These are phyloP conservation scores for Leptodactylus fallax DNA, from an alignment of 2,797 vertebrate genomes.

Conservation along the genomic window DNA sequence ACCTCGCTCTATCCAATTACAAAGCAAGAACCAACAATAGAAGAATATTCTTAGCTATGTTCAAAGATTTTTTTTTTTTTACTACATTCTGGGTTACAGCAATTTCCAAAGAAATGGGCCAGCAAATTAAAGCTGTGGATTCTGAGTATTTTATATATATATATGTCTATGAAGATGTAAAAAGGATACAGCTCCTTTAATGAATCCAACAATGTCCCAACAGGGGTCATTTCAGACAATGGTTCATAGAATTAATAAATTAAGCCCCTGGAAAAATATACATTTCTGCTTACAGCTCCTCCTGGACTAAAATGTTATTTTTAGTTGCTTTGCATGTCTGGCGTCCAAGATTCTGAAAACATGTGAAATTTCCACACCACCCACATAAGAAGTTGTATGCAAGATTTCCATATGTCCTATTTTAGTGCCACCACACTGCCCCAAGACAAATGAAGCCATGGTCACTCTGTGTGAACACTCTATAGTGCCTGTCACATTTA, in stretches of 20 bases:
- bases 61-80: background rate
- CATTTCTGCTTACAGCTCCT: background rate
- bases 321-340: background rate
- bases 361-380: no score
- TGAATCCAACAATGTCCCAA: background rate
- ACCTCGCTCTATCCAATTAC: slow-evolving; percentile 4
- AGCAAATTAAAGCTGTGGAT: background rate
- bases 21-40: background rate
- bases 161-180: background rate
- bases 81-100: background rate
- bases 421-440: no score
- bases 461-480: no score
- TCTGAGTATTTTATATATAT: background rate
- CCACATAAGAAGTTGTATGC: no score
- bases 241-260: background rate
- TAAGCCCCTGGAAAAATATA: background rate
- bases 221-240: background rate
- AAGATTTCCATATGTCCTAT: no score
- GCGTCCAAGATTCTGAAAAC: no score
- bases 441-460: no score
- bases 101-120: background rate
- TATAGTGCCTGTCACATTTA: background rate
- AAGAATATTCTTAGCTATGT: background rate
- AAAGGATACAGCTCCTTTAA: background rate
- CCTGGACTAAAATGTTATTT: no score